Evolutionary conservation across 2,888 invertebrate genomes (phyloP), one percentile per base, ranked within the genome.

Genomic region (Perizoma flavofasciatum): DNA sequence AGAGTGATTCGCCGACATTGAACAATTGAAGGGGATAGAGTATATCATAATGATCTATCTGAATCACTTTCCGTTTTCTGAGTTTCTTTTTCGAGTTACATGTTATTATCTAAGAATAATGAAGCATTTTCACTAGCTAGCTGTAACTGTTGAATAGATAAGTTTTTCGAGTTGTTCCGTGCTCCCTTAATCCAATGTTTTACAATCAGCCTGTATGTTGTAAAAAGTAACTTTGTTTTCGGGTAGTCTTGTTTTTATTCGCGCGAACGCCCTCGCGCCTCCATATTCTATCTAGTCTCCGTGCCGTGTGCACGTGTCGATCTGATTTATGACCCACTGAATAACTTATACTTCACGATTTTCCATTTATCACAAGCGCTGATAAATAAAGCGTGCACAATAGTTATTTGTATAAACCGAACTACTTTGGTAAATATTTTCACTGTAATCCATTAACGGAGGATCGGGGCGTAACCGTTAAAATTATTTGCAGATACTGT

Each of bases 251-350:
- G 75, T 80, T 79, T 82, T 79, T 75, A 66, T 64, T 49, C 58
- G 35, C 64, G 47, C 59, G 35, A 34, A 6, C 59, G 53, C 47
- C 53, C 63, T 77, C 77, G 9, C 59, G 53, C 47, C 53, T 63
- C 77, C 77, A 75, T 71, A 78, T 72, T 66, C 68, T 68, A 67
- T 74, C 72, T 74, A 68, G 64, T 65, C 45, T 82, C 80, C 78
- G 45, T 57, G 75, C 70, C 70, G 43, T 11, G 41, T 74, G 79
- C 88, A 88, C 86, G 88, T 87, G 88, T 82, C 82, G 78, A 83
- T 82, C 76, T 89, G 89, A 90, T 89, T 89, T 90, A 89, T 85
- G 77, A 71, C 76, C 77, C 66, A 78, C 79, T 84, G 86, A 86
- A 89, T 89, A 88, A 57, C 57, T 57, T 51, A 51, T 43, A 59